Evolutionary conservation across 1,140 invertebrate genomes (phyloP), one percentile per base, ranked within the genome.

Genomic region (Drosophila repleta): DNA sequence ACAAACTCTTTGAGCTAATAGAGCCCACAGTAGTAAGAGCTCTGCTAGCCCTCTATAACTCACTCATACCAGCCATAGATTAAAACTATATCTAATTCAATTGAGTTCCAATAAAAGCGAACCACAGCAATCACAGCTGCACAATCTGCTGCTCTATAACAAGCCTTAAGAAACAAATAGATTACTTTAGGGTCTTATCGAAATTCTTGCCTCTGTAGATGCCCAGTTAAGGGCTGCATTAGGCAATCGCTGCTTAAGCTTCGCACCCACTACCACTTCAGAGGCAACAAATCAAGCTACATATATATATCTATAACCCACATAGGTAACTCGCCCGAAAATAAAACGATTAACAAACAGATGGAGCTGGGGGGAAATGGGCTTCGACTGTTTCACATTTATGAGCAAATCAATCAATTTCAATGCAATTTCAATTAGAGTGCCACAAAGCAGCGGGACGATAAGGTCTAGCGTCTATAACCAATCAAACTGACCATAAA

Each of bases 341-440:
- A 76, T 82, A 79, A 87, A 87, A 72, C 82, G 82, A 87, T 87
- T 87, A 88, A 65, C 60, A 60, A 75, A 75, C 58, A 62, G 11
- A 43, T 77, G 24, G 39, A 45, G 17, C 51, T 26, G 41, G 60
- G 48, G 48, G 55, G 53, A 52, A 29, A 51, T 32, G 46, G 15
- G 29, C 10, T 41, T n/a, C 41, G 41, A 60, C 11, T 79, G 66
- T 77, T 68, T 55, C 63, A 48, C 64, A 65, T 85, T 87, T 87
- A 87, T 87, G 83, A 77, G 63, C 78, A 56, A 88, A 87, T 87
- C 82, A 87, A 87, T 87, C 82, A 87, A 88, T 87, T 87, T 87
- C 83, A 87, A 88, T 87, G 82, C 83, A 87, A 88, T 87, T 87
- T 87, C 82, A 87, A 87, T 87, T 87, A 87, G 82, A 61, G 57